These are phyloP conservation scores for Galagoides demidoff DNA, from an alignment of 2,797 vertebrate genomes.

Conservation along the genomic window DNA sequence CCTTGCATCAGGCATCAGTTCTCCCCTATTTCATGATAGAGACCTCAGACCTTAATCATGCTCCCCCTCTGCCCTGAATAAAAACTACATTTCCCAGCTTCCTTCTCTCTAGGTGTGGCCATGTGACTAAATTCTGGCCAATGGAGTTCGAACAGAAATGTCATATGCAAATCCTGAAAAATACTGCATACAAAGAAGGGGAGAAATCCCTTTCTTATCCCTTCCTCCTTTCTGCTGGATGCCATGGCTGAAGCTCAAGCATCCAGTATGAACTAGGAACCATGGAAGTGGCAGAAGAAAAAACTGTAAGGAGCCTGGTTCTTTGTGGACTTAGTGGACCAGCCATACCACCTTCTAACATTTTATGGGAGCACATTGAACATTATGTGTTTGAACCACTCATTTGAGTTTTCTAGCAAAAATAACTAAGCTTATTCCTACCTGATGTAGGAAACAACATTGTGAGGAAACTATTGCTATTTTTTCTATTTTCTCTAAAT, in stretches of 20 bases:
- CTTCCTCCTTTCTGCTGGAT: background rate
- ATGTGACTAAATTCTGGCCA: background rate
- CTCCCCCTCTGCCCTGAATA: background rate
- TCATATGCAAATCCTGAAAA: background rate
- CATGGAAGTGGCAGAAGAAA: background rate
- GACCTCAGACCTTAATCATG: background rate
- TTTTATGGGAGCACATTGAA: background rate
- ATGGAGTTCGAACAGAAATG: too few relatives aligned
- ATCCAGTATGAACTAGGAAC: background rate
- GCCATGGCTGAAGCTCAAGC: background rate
- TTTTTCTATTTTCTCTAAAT: constrained; percentile 42
- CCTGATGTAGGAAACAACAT: background rate
- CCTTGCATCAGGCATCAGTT: too few relatives aligned
- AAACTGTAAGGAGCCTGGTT: background rate
- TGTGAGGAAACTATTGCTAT: background rate
- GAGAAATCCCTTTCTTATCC: background rate
- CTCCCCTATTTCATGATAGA: background rate
- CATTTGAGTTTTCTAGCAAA: background rate
- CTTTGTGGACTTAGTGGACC: background rate
- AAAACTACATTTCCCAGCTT: background rate
- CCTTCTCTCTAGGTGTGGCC: background rate
- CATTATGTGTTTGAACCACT: background rate
- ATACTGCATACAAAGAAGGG: background rate
- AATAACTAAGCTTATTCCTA: background rate
- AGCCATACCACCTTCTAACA: background rate